Base-by-base conservation (phyloP, 1,140 invertebrate species). In the Muscidifurax raptorellus region DNA sequence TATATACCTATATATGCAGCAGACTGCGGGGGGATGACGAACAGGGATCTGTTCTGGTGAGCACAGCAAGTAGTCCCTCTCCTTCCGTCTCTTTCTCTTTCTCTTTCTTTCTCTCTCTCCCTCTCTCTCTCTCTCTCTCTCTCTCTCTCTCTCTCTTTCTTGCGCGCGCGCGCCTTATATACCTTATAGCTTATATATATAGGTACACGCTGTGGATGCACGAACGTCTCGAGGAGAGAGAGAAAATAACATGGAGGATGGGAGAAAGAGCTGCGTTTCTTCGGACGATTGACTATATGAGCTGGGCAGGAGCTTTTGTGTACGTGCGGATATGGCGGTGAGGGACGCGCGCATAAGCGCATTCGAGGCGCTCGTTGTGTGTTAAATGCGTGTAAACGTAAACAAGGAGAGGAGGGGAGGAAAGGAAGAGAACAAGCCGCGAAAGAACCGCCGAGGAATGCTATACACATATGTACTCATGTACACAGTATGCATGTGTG, bases 181-280 rank as follows among this genome's bases (percentile, higher is more conserved):
- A n/a, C n/a, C 77, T 44, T 79, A 67, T 80, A 36, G 15, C 47
- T 52, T 59, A 59, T n/a, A n/a, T n/a, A n/a, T n/a, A n/a, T n/a
- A n/a, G n/a, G n/a, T n/a, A n/a, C 47, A n/a, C 22, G 52, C 52
- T n/a, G 32, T 71, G 36, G n/a, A 30, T 27, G 36, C 12, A n/a
- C 32, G 72, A 69, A 67, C 7, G 74, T 83, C 74, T 30, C 74
- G 40, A 83, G 72, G 40, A 59, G 52, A 59, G 22, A 59, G 52
- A 59, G 52, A 59, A 59, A 59, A 59, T 59, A 83, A 83, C 72
- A 82, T 82, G 81, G 81, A 82, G 32, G 81, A 64, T 25, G 71
- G 32, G 64, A 36, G 67, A 25, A n/a, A n/a, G n/a, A n/a, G n/a
- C n/a, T n/a, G 22, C 28, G 32, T 22, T 59, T 59, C 52, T 59